These are phyloP conservation scores for Choloepus hoffmanni DNA, from an alignment of 2,113 vertebrate species.

Conservation along the genomic window DNA sequence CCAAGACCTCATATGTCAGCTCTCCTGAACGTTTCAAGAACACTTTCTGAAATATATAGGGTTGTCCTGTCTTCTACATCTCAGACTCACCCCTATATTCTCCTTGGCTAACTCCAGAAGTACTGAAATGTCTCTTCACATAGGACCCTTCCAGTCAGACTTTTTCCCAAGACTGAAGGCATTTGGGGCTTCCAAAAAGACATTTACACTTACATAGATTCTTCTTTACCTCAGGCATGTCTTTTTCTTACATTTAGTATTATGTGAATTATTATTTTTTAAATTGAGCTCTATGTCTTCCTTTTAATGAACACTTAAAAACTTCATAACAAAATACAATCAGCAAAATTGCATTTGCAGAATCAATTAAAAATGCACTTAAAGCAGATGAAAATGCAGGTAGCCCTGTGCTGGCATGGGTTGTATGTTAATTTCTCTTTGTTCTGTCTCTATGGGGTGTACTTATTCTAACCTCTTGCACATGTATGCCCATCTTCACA, in stretches of 20 bases:
- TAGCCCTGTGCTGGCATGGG: too few relatives aligned
- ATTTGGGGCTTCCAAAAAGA: neutral
- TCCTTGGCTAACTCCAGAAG: neutral
- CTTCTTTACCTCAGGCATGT: neutral
- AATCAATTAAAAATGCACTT: neutral
- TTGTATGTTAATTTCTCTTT: neutral
- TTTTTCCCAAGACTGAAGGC: neutral
- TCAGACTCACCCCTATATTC: neutral
- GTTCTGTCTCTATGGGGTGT: neutral
- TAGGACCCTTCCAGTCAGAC: too few relatives aligned
- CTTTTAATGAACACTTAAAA: neutral
- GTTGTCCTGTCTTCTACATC: neutral
- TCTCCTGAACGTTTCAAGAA: neutral
- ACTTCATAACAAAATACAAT: neutral
- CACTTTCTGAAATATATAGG: neutral
- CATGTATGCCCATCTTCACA: neutral
- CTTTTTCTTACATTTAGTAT: neutral
- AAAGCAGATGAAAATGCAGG: neutral
- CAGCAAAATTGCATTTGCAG: neutral
- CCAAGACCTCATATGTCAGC: neutral
- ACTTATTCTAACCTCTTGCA: neutral
- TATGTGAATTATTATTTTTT: neutral
- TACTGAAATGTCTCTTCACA: neutral
- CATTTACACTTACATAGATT: neutral
- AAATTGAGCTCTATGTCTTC: neutral